Evolutionary conservation across 1,140 invertebrate genomes (phyloP).

Genomic region (Dendroctonus ponderosae): DNA sequence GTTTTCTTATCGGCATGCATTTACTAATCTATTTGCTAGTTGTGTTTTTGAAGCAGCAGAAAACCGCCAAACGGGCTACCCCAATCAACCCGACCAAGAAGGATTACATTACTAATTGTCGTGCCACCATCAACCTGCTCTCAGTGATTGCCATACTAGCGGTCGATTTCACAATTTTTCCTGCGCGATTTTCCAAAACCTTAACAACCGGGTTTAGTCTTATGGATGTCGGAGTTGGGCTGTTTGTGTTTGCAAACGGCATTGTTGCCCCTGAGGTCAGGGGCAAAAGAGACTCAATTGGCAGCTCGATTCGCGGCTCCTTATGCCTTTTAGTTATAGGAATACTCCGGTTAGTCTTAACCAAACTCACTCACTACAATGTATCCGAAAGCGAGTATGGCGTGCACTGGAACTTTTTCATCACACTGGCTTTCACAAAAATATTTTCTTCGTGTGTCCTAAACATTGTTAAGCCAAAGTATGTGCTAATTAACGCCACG

Average conservation of each 20-base stretch:
- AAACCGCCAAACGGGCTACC: constrained; percentile 33
- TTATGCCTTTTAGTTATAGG: constrained; percentile 70
- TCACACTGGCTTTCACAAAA: constrained; percentile 84
- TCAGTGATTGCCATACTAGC: constrained; percentile 85
- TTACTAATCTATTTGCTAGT: constrained; percentile 15
- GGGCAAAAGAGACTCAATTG: constrained; percentile 46
- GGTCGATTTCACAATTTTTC: constrained; percentile 89
- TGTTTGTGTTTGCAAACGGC: constrained; percentile 85
- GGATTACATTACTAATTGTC: constrained; percentile 64
- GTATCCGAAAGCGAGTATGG: constrained; percentile 91
- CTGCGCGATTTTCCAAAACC: constrained; percentile 81
- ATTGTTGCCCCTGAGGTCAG: constrained; percentile 64
- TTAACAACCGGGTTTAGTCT: constrained; percentile 82
- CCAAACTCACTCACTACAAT: constrained; percentile 74
- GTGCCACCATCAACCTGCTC: constrained; percentile 69
- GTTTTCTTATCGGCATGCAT: constrained; percentile 23
- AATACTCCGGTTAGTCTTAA: constrained; percentile 62
- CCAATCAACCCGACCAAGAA: constrained; percentile 46
- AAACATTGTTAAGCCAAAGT: constrained; percentile 51
- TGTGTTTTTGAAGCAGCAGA: constrained; percentile 1
- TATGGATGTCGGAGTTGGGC: constrained; percentile 93
- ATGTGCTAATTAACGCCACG: constrained; percentile 47
- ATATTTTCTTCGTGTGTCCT: constrained; percentile 64
- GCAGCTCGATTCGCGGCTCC: constrained; percentile 48
- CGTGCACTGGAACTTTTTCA: constrained; percentile 96